These are phyloP conservation scores for Poeciliopsis presidionis DNA, from an alignment of 2,797 vertebrate species.

Conservation along the genomic window DNA sequence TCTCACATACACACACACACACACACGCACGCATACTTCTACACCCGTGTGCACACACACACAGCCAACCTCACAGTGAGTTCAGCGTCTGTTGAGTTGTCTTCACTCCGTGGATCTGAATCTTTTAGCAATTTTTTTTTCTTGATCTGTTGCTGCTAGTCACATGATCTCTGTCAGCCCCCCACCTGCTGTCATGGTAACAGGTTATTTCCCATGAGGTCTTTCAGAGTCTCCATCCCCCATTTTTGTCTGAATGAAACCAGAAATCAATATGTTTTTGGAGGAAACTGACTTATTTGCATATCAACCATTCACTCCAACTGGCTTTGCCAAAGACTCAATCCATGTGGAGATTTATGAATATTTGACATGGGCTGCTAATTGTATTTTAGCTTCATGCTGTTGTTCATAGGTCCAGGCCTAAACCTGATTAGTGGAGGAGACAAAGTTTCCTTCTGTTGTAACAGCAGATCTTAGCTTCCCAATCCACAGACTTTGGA, in stretches of 20 bases:
- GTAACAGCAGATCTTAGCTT: not conserved
- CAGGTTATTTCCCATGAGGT: conserved; percentile 12
- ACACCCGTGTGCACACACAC: not conserved
- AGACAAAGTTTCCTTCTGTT: not conserved
- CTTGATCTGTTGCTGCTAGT: not conserved
- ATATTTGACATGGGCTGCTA: not conserved
- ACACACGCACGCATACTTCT: not conserved
- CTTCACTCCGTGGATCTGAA: not conserved
- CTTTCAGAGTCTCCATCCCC: not conserved
- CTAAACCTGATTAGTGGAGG: not conserved
- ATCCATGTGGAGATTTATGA: not conserved
- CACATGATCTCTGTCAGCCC: not conserved
- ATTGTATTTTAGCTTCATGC: not conserved
- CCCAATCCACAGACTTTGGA: not conserved
- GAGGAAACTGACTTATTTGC: not conserved
- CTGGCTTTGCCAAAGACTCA: not conserved
- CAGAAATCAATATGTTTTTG: not conserved
- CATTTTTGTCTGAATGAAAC: not conserved
- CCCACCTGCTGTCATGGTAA: conserved; percentile 17
- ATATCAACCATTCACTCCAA: not conserved
- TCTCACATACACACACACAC: not conserved
- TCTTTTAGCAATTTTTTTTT: not conserved
- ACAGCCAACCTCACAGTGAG: not conserved
- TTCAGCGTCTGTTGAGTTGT: conserved; percentile 1
- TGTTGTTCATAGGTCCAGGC: not conserved